Evolutionary conservation across 1,140 invertebrate species (phyloP), one percentile per base, ranked within the genome.

Genomic region (Calosoma granatense): DNA sequence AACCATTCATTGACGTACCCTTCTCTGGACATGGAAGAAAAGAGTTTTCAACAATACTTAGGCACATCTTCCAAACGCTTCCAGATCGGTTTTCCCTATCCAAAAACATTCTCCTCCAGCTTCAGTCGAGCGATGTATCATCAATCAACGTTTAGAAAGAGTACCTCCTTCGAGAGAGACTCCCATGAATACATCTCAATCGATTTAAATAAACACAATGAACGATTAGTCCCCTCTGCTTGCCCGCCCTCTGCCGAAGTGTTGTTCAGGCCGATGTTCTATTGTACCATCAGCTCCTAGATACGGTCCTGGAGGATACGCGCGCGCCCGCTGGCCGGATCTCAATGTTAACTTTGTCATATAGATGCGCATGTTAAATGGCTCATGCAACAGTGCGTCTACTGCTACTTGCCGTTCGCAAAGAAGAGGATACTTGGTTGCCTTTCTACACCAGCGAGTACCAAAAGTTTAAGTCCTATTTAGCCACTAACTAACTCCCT

Each of bases 151-250:
- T 17, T 47, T 17, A 9, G 3, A 47, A 17, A 47, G 17, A 17
- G 17, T 9, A 12, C 4, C 41, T 47, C 41, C 41, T 47, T 17
- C 41, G 9, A 4, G 9, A n/a, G n/a, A 47, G 41, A 47, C 41
- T 9, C 41, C 41, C 41, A 47, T 47, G 41, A 47, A 47, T 47
- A 47, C 41, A 47, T 47, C 41, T 47, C 41, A 47, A 47, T 47
- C 41, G 41, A 47, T 47, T 47, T 47, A 47, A 47, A 47, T 47
- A 47, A 47, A 47, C 15, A 47, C 41, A 47, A 47, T 47, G 41
- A 47, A 17, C 41, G 41, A 47, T 47, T 47, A 47, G 41, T 4
- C 3, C 15, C 15, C 9, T 17, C 6, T 47, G 9, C 41, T 47
- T 47, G n/a, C 26, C 41, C 4, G 9, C 41, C 4, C 14, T 4